Evolutionary conservation across 2,888 invertebrate species (phyloP), one percentile per base, ranked within the genome.

Genomic region (Keiferia lycopersicella): DNA sequence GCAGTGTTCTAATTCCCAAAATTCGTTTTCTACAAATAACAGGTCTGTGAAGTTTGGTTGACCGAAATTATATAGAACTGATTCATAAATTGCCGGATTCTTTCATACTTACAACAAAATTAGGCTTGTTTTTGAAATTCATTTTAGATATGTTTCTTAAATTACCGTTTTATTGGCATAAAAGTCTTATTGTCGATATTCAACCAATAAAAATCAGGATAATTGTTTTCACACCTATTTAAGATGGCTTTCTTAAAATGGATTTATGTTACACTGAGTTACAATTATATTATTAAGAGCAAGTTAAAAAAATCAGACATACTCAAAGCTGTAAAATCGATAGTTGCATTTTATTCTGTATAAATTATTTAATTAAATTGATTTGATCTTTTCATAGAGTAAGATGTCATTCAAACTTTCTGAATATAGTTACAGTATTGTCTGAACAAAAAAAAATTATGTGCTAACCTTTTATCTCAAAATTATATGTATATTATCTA

Each of bases 291-390:
- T 1, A 45, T 26, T 7, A 48, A 14, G 8, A 60, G 65, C 65
- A 63, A 38, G 34, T 18, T 51, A 65, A 67, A 65, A 65, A 68
- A 65, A 66, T 67, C 68, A 61, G 61, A 53, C 62, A 34, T 60
- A 58, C 56, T 58, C 58, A 39, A 39, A 39, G 39, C 11, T 18
- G 11, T 20, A 22, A 30, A 56, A 56, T 30, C 22, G 12, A 22
- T 51, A 51, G 20, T 51, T 51, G 4, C 34, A 30, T 51, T 18
- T 10, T 22, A 2, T 51, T 11, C 18, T 11, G 16, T 51, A 3
- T 22, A 18, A n/a, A n/a, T n/a, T n/a, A n/a, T n/a, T n/a, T n/a
- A n/a, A n/a, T n/a, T 0, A 51, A 20, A 45, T 45, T 7, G 7
- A 16, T 18, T 12, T 51, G 51, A 51, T 51, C 51, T 51, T 22